Evolutionary conservation across 2,113 vertebrate genomes (phyloP), one percentile per base, ranked within the genome.

Genomic region (Buteo buteo): DNA sequence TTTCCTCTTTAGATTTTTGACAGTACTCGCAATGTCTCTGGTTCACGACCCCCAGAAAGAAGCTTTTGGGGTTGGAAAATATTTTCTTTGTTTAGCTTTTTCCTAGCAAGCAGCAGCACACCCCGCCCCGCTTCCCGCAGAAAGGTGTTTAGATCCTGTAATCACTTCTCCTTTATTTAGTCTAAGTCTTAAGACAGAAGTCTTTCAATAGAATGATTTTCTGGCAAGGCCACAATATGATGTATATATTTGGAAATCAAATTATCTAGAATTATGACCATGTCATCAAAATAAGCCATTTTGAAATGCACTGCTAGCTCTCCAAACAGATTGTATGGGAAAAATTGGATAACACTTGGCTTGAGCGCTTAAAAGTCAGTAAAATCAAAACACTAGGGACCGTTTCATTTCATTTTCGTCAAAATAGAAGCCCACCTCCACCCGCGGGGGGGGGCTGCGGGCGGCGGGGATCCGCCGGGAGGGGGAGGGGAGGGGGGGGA

Each of bases 261-360:
- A 96, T 96, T 96, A 94, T 96, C 97, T 97, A 97, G 95, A 98
- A 95, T 97, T 96, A 97, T 94, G 97, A 87, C 93, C 86, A 2
- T 93, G 91, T 93, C 95, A 94, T 94, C 96, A 96, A 98, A 96
- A 96, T 97, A 97, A 97, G 95, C 94, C 93, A 69, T 97, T 97
- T 95, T 62, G 96, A 94, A 96, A 97, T 79, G 96, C 97, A 72
- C 94, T 69, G 91, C 97, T 90, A 86, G 96, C 93, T 94, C 89
- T 96, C 86, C 93, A 88, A 92, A 83, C 97, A 80, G 86, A 96
- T 78, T 88, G 94, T 82, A 72, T 81, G 79, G 73, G 84, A 19
- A 59, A 94, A 97, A 96, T 96, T 66, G 96, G 94, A 96, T 97
- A 97, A 98, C 95, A 91, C 94, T 96, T 94, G 78, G 69, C 70